Conservation (phyloP, 1,140 invertebrate species). For the Sminthurides bifidus region DNA sequence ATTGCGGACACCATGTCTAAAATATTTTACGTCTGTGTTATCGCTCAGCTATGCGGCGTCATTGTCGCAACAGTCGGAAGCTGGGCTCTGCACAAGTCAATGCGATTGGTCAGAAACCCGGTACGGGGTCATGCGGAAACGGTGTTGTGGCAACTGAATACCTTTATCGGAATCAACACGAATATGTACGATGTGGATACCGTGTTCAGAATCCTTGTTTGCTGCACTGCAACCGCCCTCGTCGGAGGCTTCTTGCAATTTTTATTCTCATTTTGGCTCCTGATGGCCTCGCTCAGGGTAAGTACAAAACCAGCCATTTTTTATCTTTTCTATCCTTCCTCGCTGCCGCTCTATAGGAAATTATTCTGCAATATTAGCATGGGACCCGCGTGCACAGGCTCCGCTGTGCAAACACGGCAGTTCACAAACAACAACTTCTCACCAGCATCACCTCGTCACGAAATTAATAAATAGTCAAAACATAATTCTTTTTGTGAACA, state of each 20-base stretch:
- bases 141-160: slow-evolving; percentile 18
- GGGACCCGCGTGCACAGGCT: too few relatives aligned
- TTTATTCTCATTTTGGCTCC: slow-evolving; percentile 23
- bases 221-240: slow-evolving; percentile 24
- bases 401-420: too few relatives aligned
- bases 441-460: too few relatives aligned
- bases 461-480: too few relatives aligned
- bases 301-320: not conserved
- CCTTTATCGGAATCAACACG: slow-evolving; percentile 25
- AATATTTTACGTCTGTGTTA: too few relatives aligned
- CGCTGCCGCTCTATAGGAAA: too few relatives aligned
- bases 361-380: too few relatives aligned
- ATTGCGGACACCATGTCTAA: too few relatives aligned
- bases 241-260: slow-evolving; percentile 28
- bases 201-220: slow-evolving; percentile 25
- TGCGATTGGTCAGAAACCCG: slow-evolving; percentile 26
- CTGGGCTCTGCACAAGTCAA: slow-evolving; percentile 25
- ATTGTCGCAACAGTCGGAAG: slow-evolving; percentile 16
- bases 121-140: slow-evolving; percentile 12
- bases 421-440: too few relatives aligned
- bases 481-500: too few relatives aligned
- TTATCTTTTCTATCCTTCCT: too few relatives aligned
- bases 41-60: slow-evolving; percentile 20
- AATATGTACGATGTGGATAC: slow-evolving; percentile 28
- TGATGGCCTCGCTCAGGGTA: slow-evolving; percentile 17